Evolutionary conservation across 2,797 vertebrate species (phyloP).

Genomic region (Heteromormyrus szaboi): DNA sequence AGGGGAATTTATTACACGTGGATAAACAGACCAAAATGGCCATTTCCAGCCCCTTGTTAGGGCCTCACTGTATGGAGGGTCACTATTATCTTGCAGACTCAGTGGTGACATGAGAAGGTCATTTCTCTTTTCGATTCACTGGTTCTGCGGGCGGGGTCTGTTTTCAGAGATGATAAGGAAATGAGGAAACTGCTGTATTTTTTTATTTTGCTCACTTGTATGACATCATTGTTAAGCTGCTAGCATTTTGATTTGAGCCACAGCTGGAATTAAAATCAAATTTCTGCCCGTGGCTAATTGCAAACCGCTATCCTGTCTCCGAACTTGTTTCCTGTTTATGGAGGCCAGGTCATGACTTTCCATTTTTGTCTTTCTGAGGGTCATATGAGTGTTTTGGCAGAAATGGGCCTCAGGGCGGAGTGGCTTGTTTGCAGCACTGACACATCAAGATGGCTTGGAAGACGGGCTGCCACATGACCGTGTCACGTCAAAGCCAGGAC

Average conservation of each 20-base stretch:
- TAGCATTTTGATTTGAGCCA: neutral
- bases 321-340: neutral
- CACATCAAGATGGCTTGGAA: neutral
- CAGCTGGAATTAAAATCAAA: slow-evolving; percentile 13
- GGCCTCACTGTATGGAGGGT: neutral
- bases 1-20: slow-evolving; percentile 23
- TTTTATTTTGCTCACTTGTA: neutral
- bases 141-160: neutral
- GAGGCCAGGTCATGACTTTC: neutral
- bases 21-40: slow-evolving; percentile 16
- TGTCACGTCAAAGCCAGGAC: too few relatives aligned
- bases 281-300: neutral
- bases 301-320: neutral
- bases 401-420: neutral
- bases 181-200: neutral
- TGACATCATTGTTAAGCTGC: neutral
- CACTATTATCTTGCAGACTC: neutral
- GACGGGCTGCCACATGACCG: neutral
- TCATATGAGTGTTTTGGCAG: neutral
- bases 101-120: neutral
- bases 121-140: neutral
- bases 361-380: neutral
- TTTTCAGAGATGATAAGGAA: neutral
- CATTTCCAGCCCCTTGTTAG: slow-evolving; percentile 22
- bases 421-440: neutral